A percentile compares a stretch with the other conserved stretches of the same genome.
These are phyloP conservation scores for Lates japonicus DNA, from an alignment of 2,797 vertebrate species.

Conservation along the genomic window DNA sequence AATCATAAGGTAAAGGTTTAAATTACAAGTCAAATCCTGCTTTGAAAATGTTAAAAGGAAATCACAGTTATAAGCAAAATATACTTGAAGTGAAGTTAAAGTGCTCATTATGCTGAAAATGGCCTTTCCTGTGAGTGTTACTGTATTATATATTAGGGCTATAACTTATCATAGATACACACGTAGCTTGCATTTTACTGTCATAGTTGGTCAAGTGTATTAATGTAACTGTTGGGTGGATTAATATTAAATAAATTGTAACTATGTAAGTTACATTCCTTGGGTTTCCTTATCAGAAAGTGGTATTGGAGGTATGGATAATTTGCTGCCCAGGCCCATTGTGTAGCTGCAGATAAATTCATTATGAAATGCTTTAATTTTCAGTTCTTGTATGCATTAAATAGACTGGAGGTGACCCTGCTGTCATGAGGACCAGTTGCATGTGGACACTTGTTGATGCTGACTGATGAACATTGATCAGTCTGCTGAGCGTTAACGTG, in stretches of 20 bases:
- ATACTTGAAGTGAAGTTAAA: background rate
- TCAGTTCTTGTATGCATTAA: background rate
- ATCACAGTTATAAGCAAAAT: background rate
- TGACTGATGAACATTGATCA: constrained; percentile 58
- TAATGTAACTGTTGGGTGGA: too few species aligned
- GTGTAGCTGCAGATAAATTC: background rate
- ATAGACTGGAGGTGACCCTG: background rate
- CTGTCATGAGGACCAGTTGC: constrained; percentile 1
- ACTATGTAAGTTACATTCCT: background rate
- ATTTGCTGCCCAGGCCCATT: background rate
- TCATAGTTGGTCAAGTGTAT: too few species aligned
- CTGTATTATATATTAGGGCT: background rate
- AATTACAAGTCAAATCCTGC: background rate
- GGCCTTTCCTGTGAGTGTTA: background rate
- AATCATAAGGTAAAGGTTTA: too few species aligned
- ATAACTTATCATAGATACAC: background rate
- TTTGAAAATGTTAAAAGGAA: background rate
- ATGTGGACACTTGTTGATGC: constrained; percentile 73
- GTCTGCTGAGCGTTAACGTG: constrained; percentile 61
- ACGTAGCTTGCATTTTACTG: background rate
- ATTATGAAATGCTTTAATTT: background rate
- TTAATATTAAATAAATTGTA: too few species aligned
- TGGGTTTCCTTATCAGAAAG: background rate
- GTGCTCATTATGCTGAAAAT: background rate
- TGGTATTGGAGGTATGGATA: background rate